These are phyloP conservation scores for Nyctalus aviator DNA, from an alignment of 2,797 vertebrate species.

Conservation along the genomic window DNA sequence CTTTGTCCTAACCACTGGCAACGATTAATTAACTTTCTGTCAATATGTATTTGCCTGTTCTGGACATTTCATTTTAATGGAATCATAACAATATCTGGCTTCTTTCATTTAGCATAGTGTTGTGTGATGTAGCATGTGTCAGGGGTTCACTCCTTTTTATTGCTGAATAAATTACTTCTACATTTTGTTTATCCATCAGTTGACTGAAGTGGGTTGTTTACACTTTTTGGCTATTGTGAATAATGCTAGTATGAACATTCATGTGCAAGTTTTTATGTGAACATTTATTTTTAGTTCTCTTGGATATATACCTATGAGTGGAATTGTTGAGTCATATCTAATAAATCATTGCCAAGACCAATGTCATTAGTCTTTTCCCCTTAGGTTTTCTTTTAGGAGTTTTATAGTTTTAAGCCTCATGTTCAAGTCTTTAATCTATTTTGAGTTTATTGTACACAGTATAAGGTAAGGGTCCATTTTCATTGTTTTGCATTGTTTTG, in stretches of 20 bases:
- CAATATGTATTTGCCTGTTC: background rate
- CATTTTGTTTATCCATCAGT: background rate
- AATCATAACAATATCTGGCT: background rate
- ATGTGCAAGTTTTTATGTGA: slow-evolving; percentile 15
- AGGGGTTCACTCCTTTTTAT: slow-evolving; percentile 16
- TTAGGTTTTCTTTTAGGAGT: background rate
- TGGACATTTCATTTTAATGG: background rate
- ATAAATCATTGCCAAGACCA: background rate
- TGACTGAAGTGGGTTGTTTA: background rate
- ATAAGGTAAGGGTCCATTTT: background rate
- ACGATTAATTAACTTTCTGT: background rate
- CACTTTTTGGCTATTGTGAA: background rate
- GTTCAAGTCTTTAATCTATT: background rate
- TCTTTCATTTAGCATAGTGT: background rate
- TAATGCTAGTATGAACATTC: slow-evolving; percentile 17
- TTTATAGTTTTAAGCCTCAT: background rate
- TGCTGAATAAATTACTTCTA: background rate
- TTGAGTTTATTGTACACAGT: background rate
- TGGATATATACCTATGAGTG: background rate
- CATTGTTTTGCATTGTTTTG: slow-evolving; percentile 29
- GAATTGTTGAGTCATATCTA: background rate
- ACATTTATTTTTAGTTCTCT: background rate
- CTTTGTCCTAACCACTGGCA: background rate
- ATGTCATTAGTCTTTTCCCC: background rate
- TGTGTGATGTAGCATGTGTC: background rate